Evolutionary conservation across 2,888 invertebrate species (phyloP).

Genomic region (Nematopogon swammerdamellus): DNA sequence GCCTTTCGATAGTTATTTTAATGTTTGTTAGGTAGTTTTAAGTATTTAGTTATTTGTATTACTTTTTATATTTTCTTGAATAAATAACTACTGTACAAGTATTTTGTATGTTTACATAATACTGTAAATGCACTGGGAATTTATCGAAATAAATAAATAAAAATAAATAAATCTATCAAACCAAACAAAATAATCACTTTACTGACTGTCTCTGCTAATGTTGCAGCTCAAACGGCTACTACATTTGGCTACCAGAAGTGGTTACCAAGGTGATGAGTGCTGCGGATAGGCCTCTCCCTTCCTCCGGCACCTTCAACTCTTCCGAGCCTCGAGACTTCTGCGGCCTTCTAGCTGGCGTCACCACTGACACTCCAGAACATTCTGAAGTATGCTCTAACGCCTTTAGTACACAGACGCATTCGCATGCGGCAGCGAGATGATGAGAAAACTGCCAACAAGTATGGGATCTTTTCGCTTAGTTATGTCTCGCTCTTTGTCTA

Average conservation of each 20-base stretch:
- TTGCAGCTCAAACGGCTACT: constrained; percentile 21
- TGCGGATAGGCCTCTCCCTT: background rate
- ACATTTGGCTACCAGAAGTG: constrained; percentile 34
- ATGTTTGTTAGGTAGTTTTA: too few species aligned
- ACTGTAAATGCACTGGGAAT: too few species aligned
- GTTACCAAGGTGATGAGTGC: constrained; percentile 20
- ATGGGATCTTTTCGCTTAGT: too few species aligned
- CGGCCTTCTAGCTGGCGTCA: background rate
- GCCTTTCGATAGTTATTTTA: too few species aligned
- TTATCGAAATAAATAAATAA: too few species aligned
- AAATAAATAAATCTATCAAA: background rate
- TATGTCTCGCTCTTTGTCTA: too few species aligned
- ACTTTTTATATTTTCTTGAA: too few species aligned
- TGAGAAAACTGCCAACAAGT: too few species aligned
- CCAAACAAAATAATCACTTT: background rate
- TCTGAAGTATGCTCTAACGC: background rate
- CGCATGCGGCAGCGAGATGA: too few species aligned
- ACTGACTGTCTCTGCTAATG: background rate
- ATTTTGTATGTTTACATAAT: too few species aligned
- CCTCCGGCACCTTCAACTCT: background rate
- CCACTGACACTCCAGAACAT: constrained; percentile 1
- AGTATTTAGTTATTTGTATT: too few species aligned
- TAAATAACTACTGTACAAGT: too few species aligned
- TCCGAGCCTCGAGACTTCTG: background rate
- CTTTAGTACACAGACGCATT: background rate